Base-by-base conservation (phyloP, 2,113 vertebrate genomes). In the Pelobates fuscus region DNA sequence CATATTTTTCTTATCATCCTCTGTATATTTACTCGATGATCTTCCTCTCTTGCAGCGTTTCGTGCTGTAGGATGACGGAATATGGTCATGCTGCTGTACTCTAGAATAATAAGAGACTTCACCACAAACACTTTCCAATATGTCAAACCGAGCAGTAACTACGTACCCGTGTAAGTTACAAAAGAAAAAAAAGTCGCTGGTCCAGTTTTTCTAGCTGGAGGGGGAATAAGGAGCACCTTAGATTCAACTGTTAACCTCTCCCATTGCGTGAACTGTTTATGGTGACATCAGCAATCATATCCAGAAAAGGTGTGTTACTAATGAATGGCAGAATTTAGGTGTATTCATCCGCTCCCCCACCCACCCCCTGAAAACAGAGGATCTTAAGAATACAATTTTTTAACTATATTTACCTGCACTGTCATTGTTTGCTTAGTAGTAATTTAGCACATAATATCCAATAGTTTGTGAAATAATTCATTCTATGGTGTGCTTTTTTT, bases 91-190 rank as follows among this genome's bases (percentile, higher is more conserved):
- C 1, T 60, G 26, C 55, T 2, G 62, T 82, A 77, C 78, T 67
- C 81, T 60, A 74, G 67, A 32, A 66, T 63, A 57, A 43, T 21
- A 68, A 78, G 54, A 71, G 73, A 71, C 8, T 67, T 80, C 37
- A 61, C 54, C 1, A 0, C 75, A 70, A 81, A 81, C 80, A 37
- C 81, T 77, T 80, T 82, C 84, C 80, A 81, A 78, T 79, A 82
- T 79, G 84, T 75, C 57, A 75, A 78, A 81, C 64, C 30, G 77
- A 69, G 80, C 81, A 52, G 0, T 68, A 78, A 81, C 79, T 71
- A 7, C 70, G 80, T 52, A 17, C 12, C 69, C 82, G 81, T 71
- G 64, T 65, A 24, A 72, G 44, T 7, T 20, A 49, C 44, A 49
- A 49, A 49, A 49, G 15, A 49, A 0, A 0, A 0, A 44, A 77